These are phyloP conservation scores for Dasypogon diadema DNA, from an alignment of 2,888 invertebrate genomes.

Conservation along the genomic window DNA sequence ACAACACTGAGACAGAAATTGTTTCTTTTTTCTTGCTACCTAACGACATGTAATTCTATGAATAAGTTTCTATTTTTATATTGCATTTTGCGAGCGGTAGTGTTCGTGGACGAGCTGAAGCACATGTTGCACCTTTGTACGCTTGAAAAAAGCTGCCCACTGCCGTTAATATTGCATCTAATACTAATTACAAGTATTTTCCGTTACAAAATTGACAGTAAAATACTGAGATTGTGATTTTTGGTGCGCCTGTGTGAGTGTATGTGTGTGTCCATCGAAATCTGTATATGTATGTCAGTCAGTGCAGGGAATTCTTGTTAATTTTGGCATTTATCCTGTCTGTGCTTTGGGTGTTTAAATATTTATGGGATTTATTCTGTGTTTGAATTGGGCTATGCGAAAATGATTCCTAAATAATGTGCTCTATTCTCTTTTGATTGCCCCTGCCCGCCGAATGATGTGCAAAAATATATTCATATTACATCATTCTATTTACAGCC, in stretches of 20 bases:
- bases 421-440: too few species aligned
- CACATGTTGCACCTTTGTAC: slow-evolving; percentile 16
- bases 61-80: slow-evolving; percentile 49
- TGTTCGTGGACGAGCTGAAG: slow-evolving; percentile 15
- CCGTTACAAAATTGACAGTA: slow-evolving; percentile 5
- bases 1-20: slow-evolving; percentile 49
- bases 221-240: not conserved
- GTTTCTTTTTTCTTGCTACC: slow-evolving; percentile 42
- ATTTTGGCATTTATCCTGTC: slow-evolving; percentile 38
- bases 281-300: slow-evolving; percentile 28
- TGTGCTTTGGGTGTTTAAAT: too few species aligned
- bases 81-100: slow-evolving; percentile 12
- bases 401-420: too few species aligned
- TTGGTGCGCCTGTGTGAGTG: too few species aligned
- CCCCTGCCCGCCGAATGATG: too few species aligned
- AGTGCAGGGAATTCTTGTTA: slow-evolving; percentile 35
- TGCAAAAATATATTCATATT: too few species aligned
- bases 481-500: too few species aligned
- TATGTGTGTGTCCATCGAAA: not conserved
- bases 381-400: too few species aligned
- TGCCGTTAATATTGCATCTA: not conserved
- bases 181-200: slow-evolving; percentile 21
- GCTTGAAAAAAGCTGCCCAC: not conserved
- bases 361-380: too few species aligned
- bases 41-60: slow-evolving; percentile 48